phyloP scores from a whole-genome alignment of 2,113 vertebrate species.

The Pongo pygmaeus region DNA sequence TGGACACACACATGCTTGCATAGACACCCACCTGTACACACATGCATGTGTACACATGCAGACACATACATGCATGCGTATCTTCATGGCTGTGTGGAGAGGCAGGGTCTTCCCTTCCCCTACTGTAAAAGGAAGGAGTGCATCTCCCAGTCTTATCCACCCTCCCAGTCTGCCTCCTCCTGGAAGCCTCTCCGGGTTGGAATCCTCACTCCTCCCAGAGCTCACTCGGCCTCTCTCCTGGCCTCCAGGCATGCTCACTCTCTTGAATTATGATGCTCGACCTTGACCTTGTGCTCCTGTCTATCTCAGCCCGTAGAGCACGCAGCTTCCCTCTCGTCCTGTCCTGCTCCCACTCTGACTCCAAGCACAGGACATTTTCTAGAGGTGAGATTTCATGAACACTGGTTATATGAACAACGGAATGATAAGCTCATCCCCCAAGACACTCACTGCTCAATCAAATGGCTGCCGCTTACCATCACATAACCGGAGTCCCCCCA shows the following conservation, averaged over 20 bases:
- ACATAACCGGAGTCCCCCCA: fast-evolving
- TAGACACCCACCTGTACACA: neutral
- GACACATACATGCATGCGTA: too few species aligned
- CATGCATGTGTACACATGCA: neutral
- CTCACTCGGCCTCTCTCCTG: fast-evolving
- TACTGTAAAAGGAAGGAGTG: too few species aligned
- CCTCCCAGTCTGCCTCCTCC: neutral
- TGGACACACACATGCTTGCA: too few species aligned
- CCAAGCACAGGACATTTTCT: fast-evolving
- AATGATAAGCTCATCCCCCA: neutral
- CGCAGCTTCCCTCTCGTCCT: fast-evolving
- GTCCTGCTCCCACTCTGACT: fast-evolving
- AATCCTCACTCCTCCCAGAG: neutral
- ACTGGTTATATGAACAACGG: fast-evolving
- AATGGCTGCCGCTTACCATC: fast-evolving
- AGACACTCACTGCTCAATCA: fast-evolving
- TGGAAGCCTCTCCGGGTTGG: neutral
- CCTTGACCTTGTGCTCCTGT: fast-evolving
- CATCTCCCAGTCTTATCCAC: neutral
- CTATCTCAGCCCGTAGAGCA: neutral
- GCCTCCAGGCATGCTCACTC: fast-evolving
- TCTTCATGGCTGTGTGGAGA: neutral
- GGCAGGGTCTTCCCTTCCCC: neutral
- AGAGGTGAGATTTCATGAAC: neutral
- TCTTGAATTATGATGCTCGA: fast-evolving